Evolutionary conservation across 2,797 vertebrate genomes (phyloP).

Genomic region (Protonibea diacanthus): DNA sequence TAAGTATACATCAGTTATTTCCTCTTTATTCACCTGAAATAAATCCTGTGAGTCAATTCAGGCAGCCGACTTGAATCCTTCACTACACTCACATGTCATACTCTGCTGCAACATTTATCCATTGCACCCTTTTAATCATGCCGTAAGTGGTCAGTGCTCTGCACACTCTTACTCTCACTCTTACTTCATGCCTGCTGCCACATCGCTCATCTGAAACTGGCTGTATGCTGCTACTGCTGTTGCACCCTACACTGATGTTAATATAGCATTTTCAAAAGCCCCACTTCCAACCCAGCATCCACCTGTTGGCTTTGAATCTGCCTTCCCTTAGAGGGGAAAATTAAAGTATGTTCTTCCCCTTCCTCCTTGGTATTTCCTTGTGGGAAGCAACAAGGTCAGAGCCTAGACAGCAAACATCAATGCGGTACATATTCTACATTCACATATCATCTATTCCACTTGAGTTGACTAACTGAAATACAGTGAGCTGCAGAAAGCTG

Average conservation of each 20-base stretch:
- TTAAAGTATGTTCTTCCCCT: neutral
- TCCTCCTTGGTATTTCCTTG: slow-evolving; percentile 21
- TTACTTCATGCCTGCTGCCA: slow-evolving; percentile 24
- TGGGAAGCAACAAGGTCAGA: slow-evolving; percentile 31
- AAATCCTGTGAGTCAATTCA: slow-evolving; percentile 7
- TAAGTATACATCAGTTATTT: neutral
- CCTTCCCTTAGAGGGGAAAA: neutral
- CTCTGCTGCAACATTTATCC: slow-evolving; percentile 14
- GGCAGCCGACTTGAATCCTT: neutral
- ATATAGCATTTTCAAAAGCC: slow-evolving; percentile 39
- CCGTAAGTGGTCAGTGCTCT: slow-evolving; percentile 14
- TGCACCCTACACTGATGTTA: neutral
- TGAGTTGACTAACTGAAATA: slow-evolving; percentile 45
- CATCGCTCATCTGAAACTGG: slow-evolving; percentile 32
- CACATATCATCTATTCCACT: slow-evolving; percentile 52
- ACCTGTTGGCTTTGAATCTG: neutral
- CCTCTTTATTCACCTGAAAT: slow-evolving; percentile 9
- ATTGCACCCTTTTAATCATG: slow-evolving; percentile 32
- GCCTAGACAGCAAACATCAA: slow-evolving; percentile 38
- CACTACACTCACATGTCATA: neutral
- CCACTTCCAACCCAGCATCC: neutral
- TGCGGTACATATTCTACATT: slow-evolving; percentile 35
- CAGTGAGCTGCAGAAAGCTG: slow-evolving; percentile 34
- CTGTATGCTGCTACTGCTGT: neutral
- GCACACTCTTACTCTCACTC: slow-evolving; percentile 14